Evolutionary conservation across 2,888 invertebrate genomes (phyloP), one percentile per base, ranked within the genome.

Genomic region (Tenodera sinensis): DNA sequence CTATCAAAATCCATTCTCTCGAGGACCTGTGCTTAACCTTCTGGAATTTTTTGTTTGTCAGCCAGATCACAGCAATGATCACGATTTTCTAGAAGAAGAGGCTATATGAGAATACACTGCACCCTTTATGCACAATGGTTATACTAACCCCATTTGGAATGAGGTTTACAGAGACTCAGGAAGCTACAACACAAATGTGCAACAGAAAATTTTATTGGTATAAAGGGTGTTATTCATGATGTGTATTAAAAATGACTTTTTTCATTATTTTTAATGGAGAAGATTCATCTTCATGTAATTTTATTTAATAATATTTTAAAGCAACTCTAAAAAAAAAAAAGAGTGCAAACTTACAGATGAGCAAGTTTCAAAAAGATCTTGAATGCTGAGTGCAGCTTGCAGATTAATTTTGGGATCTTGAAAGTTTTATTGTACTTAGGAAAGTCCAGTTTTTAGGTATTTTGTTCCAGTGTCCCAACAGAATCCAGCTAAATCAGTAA

Each of bases 1-100:
- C 90, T 98, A 98, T 93, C 96, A 97, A 92, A 98, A 98, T 94
- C 98, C 98, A 0, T 98, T 98, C 93, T 97, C 98, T n/a, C 95
- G 98, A 90, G 98, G 98, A 0, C 96, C 97, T 0, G 95, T 97
- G 88, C 94, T 97, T 92, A 98, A 98, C 93, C 94, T 98, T 81
- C 95, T 98, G 90, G 98, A 98, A 94, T 98, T 98, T 93, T 98
- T 98, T 93, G 96, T 98, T 88, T 97, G 97, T 91, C 95, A 97
- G 28, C 97, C 97, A 0, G 97, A 97, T 92, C 96, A 96, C 92
- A 96, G 95, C 91, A 96, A 97, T 91, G 97, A 91, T 28, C 90
- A 91, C 84, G 91, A 91, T 83, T 89, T 91, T 25, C 84, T 91
- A 14, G 90, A 91, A 30, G 91, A 91, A 82, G 91, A 91, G 83